Conservation (phyloP, 1,140 invertebrate species). For the Drosophila equinoxialis region DNA sequence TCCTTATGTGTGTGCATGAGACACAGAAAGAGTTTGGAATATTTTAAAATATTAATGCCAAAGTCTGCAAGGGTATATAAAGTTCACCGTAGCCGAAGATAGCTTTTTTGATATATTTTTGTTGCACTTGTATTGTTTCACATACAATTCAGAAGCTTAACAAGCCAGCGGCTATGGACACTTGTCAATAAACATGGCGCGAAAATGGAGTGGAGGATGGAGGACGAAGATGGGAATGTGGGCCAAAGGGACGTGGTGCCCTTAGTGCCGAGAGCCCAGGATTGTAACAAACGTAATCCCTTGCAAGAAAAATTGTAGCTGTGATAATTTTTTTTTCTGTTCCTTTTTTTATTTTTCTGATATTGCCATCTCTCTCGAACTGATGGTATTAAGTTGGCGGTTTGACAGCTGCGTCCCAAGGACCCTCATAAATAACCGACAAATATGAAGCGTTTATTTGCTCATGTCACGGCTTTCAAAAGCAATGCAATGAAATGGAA, state of each 20-base stretch:
- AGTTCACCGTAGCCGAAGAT: not conserved
- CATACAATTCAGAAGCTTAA: constrained; percentile 72
- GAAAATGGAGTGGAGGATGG: not conserved
- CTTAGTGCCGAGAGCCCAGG: constrained; percentile 8
- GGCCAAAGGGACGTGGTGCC: constrained; percentile 13
- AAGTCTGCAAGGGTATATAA: too few relatives aligned
- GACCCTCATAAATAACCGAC: constrained; percentile 81
- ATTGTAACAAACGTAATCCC: constrained; percentile 73
- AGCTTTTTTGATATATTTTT: not conserved
- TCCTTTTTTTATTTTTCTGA: not conserved
- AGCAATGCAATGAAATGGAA: constrained; percentile 66
- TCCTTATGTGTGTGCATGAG: too few relatives aligned
- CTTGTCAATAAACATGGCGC: constrained; percentile 62
- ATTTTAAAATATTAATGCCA: too few relatives aligned
- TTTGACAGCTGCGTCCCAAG: constrained; percentile 76
- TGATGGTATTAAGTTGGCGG: constrained; percentile 28
- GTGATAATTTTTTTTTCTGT: constrained; percentile 69
- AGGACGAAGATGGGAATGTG: not conserved
- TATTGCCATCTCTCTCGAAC: not conserved
- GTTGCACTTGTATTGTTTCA: constrained; percentile 33
- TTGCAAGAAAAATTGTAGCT: constrained; percentile 74
- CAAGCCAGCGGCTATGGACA: constrained; percentile 41
- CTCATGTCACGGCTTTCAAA: constrained; percentile 76
- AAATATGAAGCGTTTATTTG: constrained; percentile 83
- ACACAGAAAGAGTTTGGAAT: too few relatives aligned